Evolutionary conservation across 2,113 vertebrate species (phyloP).

Genomic region (Diphyllodes magnificus): DNA sequence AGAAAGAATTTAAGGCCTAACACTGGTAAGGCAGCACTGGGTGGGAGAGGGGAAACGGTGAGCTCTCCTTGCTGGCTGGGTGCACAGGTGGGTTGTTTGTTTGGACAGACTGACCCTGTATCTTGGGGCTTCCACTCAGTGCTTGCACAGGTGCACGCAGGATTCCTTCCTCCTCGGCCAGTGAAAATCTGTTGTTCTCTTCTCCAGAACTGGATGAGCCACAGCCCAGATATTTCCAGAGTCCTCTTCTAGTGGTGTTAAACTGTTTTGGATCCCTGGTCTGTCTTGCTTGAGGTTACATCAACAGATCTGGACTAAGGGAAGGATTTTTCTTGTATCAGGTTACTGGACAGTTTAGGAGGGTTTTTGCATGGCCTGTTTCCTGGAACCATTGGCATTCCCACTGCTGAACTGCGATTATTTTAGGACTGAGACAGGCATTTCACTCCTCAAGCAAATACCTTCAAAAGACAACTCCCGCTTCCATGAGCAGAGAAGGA

Average conservation of each 20-base stretch:
- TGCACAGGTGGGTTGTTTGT: background rate
- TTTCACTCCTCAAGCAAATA: background rate
- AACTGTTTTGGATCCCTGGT: background rate
- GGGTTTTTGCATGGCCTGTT: background rate
- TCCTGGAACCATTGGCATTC: background rate
- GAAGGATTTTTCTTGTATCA: background rate
- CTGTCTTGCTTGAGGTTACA: background rate
- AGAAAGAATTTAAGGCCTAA: background rate
- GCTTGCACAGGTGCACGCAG: background rate
- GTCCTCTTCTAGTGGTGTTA: background rate
- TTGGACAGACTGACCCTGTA: background rate
- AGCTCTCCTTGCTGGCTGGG: background rate
- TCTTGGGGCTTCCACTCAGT: background rate
- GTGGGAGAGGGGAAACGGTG: fast-evolving
- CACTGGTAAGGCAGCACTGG: background rate
- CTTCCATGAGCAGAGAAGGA: background rate
- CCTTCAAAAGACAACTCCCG: background rate
- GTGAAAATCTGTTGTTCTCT: background rate
- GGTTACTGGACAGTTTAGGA: background rate
- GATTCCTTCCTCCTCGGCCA: background rate
- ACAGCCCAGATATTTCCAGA: background rate
- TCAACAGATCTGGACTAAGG: background rate
- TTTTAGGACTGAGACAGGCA: background rate
- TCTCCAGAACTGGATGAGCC: background rate
- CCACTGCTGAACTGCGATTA: background rate